Conservation (phyloP, 2,113 vertebrate genomes). For the Willisornis vidua region DNA sequence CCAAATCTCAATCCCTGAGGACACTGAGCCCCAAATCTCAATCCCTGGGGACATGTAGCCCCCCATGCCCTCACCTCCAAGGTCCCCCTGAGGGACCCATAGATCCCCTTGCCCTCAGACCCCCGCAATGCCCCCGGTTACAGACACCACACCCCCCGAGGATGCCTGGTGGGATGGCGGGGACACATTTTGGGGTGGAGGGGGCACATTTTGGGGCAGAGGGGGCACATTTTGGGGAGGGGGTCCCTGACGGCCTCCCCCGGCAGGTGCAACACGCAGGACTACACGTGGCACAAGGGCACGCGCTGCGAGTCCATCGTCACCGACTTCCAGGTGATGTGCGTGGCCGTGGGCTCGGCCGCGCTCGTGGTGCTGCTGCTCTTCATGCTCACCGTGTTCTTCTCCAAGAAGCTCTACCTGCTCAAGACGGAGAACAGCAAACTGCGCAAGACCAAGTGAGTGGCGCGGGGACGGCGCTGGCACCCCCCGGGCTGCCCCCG, state of each 20-base stretch:
- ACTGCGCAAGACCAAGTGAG: constrained; percentile 95
- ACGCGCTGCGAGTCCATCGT: constrained; percentile 92
- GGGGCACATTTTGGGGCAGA: accelerated
- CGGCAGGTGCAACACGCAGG: constrained; percentile 93
- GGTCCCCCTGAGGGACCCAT: neutral
- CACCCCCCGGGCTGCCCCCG: neutral
- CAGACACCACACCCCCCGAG: neutral
- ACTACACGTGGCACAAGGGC: constrained; percentile 99
- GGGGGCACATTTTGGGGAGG: accelerated
- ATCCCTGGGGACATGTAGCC: accelerated
- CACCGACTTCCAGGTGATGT: constrained; percentile 99
- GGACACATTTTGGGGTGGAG: accelerated
- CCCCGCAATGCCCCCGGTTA: accelerated
- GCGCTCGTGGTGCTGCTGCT: constrained; percentile 92
- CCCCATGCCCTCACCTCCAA: neutral
- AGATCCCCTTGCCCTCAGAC: neutral
- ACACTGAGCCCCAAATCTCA: too few species aligned
- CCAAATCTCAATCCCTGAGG: neutral
- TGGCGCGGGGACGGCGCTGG: neutral
- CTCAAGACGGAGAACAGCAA: constrained; percentile 97
- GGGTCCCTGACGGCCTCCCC: neutral
- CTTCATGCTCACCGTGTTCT: constrained; percentile 98
- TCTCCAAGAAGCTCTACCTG: constrained; percentile 97
- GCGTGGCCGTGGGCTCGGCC: constrained; percentile 89
- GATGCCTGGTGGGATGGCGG: neutral